Percentiles rank a stretch among this genome's conserved stretches.
These are phyloP conservation scores for Mya arenaria DNA, from an alignment of 1,140 invertebrate genomes.

Conservation along the genomic window DNA sequence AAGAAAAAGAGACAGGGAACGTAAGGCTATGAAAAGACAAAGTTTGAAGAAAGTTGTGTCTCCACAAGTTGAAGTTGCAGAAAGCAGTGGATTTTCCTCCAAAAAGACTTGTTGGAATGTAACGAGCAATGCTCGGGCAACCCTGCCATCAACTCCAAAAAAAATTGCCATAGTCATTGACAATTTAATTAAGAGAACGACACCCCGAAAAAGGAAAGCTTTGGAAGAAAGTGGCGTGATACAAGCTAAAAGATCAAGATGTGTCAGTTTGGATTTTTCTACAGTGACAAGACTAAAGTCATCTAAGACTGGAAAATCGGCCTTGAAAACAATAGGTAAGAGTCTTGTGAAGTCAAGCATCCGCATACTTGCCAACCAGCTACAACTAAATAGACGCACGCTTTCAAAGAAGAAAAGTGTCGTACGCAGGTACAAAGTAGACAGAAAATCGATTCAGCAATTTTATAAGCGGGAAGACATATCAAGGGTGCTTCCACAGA, in stretches of 20 bases:
- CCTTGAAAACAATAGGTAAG: neutral
- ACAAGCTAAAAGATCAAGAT: neutral
- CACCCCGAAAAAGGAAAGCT: neutral
- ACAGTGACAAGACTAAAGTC: neutral
- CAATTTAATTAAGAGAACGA: neutral
- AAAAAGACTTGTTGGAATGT: neutral
- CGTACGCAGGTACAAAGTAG: neutral
- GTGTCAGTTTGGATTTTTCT: neutral
- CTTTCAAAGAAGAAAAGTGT: neutral
- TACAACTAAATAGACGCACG: neutral
- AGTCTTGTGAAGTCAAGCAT: neutral
- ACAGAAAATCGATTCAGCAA: neutral
- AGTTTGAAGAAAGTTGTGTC: neutral
- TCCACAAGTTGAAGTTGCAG: neutral
- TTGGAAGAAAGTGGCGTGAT: neutral
- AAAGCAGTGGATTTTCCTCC: neutral
- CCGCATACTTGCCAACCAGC: neutral
- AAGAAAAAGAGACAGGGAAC: neutral
- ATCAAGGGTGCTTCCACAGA: constrained; percentile 17
- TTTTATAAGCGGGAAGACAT: constrained; percentile 6
- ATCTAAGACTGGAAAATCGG: neutral
- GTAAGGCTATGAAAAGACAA: neutral
- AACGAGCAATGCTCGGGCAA: neutral
- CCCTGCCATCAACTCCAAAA: neutral
- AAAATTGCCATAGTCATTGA: neutral